A percentile compares a stretch with the other conserved stretches of the same genome.
Evolutionary conservation across 1,140 invertebrate genomes (phyloP).

Genomic region (Acyrthosiphon pisum): DNA sequence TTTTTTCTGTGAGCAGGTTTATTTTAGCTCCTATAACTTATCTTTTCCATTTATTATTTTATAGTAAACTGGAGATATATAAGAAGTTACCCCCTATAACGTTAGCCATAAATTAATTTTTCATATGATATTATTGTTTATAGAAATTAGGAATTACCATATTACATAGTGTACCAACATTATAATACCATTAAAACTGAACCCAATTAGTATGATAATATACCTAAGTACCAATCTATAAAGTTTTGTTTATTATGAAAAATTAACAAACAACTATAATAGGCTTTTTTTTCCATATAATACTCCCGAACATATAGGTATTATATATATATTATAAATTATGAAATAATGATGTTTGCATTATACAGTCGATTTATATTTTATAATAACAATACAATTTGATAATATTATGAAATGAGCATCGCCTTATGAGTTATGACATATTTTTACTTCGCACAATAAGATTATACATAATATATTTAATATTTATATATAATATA

Average conservation of each 20-base stretch:
- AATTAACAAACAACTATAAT: neutral
- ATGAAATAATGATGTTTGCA: neutral
- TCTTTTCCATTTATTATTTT: too few species aligned
- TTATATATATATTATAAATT: too few species aligned
- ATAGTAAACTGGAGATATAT: too few species aligned
- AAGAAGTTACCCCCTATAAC: neutral
- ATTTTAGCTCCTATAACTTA: neutral
- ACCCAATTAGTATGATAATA: neutral
- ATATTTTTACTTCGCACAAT: neutral
- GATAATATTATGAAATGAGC: neutral
- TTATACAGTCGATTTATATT: neutral
- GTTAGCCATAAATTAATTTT: neutral
- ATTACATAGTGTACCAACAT: neutral
- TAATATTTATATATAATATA: too few species aligned
- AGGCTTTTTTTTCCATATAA: neutral
- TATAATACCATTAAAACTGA: neutral
- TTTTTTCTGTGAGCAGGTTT: neutral
- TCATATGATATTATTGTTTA: neutral
- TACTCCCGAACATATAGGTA: neutral
- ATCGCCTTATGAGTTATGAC: neutral
- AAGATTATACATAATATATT: too few species aligned
- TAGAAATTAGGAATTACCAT: neutral
- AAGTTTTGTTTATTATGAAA: conserved; percentile 3
- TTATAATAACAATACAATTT: neutral
- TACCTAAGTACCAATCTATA: neutral